phyloP scores from a whole-genome alignment of 2,113 vertebrate species.

The Pycnonotus jocosus region DNA sequence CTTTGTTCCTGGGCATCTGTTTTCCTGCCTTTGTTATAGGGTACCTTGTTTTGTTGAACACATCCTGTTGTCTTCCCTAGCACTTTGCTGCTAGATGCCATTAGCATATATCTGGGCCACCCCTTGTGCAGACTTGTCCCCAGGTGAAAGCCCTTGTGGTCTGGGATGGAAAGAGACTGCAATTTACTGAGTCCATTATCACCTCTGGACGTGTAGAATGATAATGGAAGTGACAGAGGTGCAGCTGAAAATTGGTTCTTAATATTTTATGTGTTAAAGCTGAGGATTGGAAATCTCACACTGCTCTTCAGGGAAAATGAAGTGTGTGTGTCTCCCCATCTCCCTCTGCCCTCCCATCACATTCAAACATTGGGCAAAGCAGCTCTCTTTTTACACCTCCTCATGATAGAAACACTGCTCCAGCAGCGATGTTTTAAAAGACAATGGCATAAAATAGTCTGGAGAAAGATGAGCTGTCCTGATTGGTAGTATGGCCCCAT shows the following conservation, averaged over 20 bases:
- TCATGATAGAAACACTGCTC: conserved; percentile 3
- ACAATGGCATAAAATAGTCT: neutral
- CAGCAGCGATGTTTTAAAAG: neutral
- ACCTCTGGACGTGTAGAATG: conserved; percentile 80
- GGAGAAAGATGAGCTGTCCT: neutral
- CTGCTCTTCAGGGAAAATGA: conserved; percentile 78
- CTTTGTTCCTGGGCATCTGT: conserved; percentile 28
- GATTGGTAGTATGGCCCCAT: neutral
- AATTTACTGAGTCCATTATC: conserved; percentile 86
- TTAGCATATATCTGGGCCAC: conserved; percentile 71
- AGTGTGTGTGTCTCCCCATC: conserved; percentile 20
- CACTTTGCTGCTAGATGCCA: conserved; percentile 21
- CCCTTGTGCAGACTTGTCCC: conserved; percentile 67
- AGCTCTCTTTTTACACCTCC: conserved; percentile 11
- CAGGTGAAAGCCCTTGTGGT: conserved; percentile 66
- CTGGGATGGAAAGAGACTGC: conserved; percentile 72
- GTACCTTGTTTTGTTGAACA: neutral
- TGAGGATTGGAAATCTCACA: conserved; percentile 77
- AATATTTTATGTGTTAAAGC: conserved; percentile 91
- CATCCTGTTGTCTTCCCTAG: conserved; percentile 8
- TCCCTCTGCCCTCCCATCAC: neutral
- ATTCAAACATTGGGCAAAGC: conserved; percentile 20
- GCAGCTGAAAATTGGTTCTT: conserved; percentile 89
- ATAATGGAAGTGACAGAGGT: conserved; percentile 88
- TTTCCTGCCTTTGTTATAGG: conserved; percentile 24